Evolutionary conservation across 1,140 invertebrate genomes (phyloP).

Genomic region (Acyrthosiphon pisum): DNA sequence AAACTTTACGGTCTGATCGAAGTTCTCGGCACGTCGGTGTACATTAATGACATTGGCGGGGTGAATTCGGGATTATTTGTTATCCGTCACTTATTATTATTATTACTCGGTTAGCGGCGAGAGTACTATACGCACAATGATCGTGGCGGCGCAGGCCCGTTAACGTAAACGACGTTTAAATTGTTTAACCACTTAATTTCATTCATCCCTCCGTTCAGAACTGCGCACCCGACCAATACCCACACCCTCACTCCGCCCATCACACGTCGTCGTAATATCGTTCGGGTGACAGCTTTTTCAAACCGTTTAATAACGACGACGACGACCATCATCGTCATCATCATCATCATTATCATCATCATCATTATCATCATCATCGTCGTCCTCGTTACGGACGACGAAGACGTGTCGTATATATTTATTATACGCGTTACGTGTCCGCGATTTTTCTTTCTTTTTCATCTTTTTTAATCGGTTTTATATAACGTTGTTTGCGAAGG

Average conservation of each 20-base stretch:
- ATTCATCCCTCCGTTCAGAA: constrained; percentile 3
- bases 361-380: not conserved
- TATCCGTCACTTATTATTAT: constrained; percentile 11
- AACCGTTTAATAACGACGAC: constrained; percentile 46
- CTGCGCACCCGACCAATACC: not conserved
- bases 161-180: constrained; percentile 43
- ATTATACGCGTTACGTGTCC: not conserved
- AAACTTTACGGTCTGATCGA: not conserved
- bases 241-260: not conserved
- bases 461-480: not conserved
- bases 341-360: not conserved
- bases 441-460: not conserved
- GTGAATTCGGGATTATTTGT: constrained; percentile 4
- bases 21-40: not conserved
- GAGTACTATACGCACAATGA: not conserved
- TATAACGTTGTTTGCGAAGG: not conserved
- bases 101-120: not conserved
- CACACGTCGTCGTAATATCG: not conserved
- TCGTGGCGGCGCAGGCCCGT: not conserved
- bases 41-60: not conserved
- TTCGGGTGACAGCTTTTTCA: constrained; percentile 25
- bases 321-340: not conserved
- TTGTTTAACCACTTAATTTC: constrained; percentile 44
- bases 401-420: not conserved
- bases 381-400: not conserved